phyloP scores from a whole-genome alignment of 2,888 invertebrate species.

The Spisula solida region DNA sequence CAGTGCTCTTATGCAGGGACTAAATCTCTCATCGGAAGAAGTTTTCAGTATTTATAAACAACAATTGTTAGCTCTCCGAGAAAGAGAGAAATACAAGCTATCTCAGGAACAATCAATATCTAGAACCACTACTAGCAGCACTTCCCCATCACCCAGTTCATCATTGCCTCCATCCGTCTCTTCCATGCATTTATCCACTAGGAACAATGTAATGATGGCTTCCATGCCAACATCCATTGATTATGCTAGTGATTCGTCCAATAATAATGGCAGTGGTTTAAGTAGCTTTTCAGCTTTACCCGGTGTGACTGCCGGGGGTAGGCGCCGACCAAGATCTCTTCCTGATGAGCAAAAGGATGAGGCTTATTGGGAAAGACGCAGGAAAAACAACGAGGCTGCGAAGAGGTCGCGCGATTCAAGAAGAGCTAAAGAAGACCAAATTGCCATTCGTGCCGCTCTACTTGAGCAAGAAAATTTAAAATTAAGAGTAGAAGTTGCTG shows the following conservation, averaged over 20 bases:
- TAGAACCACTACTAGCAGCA: conserved; percentile 56
- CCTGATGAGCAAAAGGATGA: conserved; percentile 91
- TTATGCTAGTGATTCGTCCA: conserved; percentile 36
- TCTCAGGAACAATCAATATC: conserved; percentile 62
- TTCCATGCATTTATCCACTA: conserved; percentile 53
- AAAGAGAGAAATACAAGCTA: conserved; percentile 76
- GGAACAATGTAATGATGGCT: conserved; percentile 51
- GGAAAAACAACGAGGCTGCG: conserved; percentile 98
- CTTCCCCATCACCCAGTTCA: conserved; percentile 56
- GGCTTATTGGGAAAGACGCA: conserved; percentile 95
- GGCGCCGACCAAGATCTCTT: conserved; percentile 81
- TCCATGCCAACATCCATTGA: conserved; percentile 33
- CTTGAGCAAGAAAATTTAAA: conserved; percentile 96
- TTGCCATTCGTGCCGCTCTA: conserved; percentile 95
- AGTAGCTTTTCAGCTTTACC: conserved; percentile 40
- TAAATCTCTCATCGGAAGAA: conserved; percentile 81
- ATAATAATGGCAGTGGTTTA: conserved; percentile 28
- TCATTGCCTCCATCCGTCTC: conserved; percentile 63
- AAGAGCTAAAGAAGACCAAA: conserved; percentile 96
- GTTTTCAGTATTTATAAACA: conserved; percentile 83
- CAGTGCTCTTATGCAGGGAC: conserved; percentile 73
- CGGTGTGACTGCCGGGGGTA: conserved; percentile 61
- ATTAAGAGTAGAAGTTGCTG: conserved; percentile 91
- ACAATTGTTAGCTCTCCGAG: conserved; percentile 77
- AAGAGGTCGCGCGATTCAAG: conserved; percentile 97